A percentile compares a stretch with the other conserved stretches of the same genome.
Conservation (phyloP, 1,140 invertebrate genomes). For the Drosophila equinoxialis region DNA sequence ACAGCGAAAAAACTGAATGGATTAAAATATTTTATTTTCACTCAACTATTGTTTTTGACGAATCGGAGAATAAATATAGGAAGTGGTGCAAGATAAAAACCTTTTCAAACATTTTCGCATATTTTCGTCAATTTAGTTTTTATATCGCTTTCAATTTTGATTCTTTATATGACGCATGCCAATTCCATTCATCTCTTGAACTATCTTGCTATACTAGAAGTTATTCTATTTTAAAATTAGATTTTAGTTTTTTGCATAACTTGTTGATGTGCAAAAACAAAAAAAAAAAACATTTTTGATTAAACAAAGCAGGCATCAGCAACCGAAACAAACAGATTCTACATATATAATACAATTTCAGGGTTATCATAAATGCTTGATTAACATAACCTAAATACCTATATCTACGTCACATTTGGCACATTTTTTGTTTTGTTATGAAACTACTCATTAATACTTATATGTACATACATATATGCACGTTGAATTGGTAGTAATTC, state of each 20-base stretch:
- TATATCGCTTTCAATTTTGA: too few relatives aligned
- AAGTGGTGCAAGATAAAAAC: too few relatives aligned
- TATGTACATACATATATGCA: neutral
- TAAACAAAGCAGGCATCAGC: neutral
- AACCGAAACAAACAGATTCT: conserved; percentile 1
- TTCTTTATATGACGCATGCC: neutral
- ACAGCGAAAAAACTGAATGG: too few relatives aligned
- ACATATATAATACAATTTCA: conserved; percentile 11
- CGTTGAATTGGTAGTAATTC: conserved; percentile 4
- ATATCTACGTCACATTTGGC: neutral
- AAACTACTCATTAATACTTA: neutral
- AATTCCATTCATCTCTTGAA: neutral
- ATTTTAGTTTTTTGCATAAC: neutral
- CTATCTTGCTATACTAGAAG: neutral
- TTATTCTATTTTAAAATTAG: conserved; percentile 2
- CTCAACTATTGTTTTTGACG: too few relatives aligned
- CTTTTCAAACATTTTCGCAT: too few relatives aligned
- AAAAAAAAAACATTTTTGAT: neutral
- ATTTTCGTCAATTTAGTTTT: too few relatives aligned
- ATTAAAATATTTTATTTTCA: too few relatives aligned
- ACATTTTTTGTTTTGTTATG: conserved; percentile 1
- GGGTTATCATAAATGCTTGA: conserved; percentile 5
- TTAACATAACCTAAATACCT: conserved; percentile 11
- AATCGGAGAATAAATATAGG: too few relatives aligned
- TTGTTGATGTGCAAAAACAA: neutral